Percentiles rank a stretch among this genome's conserved stretches.
These are phyloP conservation scores for Anthrax anthrax DNA, from an alignment of 2,888 invertebrate species.

Conservation along the genomic window DNA sequence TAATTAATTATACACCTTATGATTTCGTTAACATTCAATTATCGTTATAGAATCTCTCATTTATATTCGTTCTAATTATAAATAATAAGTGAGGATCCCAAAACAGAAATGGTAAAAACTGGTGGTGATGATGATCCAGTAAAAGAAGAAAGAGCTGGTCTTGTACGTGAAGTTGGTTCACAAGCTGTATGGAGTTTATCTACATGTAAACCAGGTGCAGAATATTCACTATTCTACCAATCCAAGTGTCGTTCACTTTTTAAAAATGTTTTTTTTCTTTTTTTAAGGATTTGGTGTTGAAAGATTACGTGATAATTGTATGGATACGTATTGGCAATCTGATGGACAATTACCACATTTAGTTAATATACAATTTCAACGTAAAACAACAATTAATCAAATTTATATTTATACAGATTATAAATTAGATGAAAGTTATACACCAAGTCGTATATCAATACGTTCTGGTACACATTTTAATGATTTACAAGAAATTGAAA, in stretches of 20 bases:
- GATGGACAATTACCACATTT: constrained; percentile 97
- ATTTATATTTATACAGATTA: constrained; percentile 96
- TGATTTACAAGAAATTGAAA: constrained; percentile 90
- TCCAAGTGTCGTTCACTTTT: background rate
- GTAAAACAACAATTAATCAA: constrained; percentile 88
- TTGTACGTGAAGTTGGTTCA: constrained; percentile 70
- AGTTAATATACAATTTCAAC: constrained; percentile 90
- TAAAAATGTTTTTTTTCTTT: background rate
- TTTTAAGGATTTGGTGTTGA: constrained; percentile 90
- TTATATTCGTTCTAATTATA: no score
- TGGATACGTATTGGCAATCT: constrained; percentile 99
- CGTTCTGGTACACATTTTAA: constrained; percentile 92
- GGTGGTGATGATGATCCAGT: constrained; percentile 25
- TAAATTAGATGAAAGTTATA: constrained; percentile 97
- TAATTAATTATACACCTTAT: no score
- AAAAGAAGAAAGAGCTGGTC: constrained; percentile 31
- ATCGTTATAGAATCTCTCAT: no score
- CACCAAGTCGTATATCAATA: constrained; percentile 87
- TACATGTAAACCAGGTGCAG: constrained; percentile 86
- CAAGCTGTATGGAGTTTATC: constrained; percentile 97
- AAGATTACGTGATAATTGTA: constrained; percentile 84
- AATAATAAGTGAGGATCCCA: no score
- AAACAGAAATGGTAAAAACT: background rate
- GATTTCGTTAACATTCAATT: no score
- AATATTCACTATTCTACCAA: no score